phyloP scores from a whole-genome alignment of 2,797 vertebrate species.

The Pantherophis vulpinus region DNA sequence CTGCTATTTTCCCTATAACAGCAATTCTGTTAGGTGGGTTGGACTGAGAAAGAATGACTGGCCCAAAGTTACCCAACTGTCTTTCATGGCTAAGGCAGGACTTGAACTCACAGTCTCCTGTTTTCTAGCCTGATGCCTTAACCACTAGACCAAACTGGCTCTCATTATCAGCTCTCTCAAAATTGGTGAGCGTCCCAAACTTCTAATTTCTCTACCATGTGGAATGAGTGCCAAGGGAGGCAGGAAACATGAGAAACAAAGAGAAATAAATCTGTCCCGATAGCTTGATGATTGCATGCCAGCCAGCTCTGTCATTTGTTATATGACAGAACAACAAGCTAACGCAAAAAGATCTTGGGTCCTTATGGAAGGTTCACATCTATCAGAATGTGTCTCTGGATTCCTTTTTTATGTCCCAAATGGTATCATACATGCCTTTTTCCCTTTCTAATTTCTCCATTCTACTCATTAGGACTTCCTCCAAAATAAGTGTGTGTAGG shows the following conservation, averaged over 20 bases:
- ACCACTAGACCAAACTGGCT: not conserved
- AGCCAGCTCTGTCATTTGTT: not conserved
- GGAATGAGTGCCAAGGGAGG: conserved; percentile 48
- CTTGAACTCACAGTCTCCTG: not conserved
- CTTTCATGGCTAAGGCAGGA: not conserved
- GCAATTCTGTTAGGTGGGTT: not conserved
- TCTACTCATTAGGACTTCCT: not conserved
- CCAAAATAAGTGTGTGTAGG: not conserved
- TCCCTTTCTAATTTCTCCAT: not conserved
- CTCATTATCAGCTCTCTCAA: not conserved
- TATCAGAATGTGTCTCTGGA: not conserved
- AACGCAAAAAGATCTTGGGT: not conserved
- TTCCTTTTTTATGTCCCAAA: not conserved
- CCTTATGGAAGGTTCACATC: not conserved
- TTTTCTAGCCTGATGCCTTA: not conserved
- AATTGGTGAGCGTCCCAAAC: conserved; percentile 13
- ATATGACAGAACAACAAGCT: not conserved
- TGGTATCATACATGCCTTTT: not conserved
- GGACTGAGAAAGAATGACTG: not conserved
- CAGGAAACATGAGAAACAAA: conserved; percentile 28
- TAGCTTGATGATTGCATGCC: accelerated
- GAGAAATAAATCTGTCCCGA: conserved; percentile 45
- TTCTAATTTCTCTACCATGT: conserved; percentile 36
- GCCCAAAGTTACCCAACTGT: not conserved
- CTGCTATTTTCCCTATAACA: not conserved